Evolutionary conservation across 2,888 invertebrate species (phyloP).

Genomic region (Sepiola atlantica): DNA sequence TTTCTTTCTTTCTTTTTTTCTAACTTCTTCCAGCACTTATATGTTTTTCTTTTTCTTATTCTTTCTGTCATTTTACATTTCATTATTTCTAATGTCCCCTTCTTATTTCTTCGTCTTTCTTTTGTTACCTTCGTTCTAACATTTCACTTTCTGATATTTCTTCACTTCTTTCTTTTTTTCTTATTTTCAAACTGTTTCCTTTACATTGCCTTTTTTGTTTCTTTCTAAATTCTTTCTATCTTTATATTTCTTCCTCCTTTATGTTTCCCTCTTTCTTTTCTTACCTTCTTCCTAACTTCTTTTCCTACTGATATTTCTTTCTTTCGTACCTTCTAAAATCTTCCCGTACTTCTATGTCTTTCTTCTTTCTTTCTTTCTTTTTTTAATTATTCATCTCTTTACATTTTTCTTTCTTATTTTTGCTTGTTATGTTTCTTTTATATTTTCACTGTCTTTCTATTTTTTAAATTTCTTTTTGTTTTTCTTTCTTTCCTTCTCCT

Average conservation of each 20-base stretch:
- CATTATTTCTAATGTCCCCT: not conserved
- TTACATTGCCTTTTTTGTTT: too few species aligned
- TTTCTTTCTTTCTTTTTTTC: not conserved
- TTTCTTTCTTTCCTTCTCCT: too few species aligned
- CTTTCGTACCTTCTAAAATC: too few species aligned
- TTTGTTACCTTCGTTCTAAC: not conserved
- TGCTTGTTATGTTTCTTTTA: too few species aligned
- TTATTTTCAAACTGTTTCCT: too few species aligned
- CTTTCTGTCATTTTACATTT: not conserved
- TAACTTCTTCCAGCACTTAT: not conserved
- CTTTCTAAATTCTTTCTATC: not conserved
- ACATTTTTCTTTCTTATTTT: not conserved
- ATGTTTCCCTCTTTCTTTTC: not conserved
- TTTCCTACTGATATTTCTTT: too few species aligned
- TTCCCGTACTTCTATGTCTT: too few species aligned
- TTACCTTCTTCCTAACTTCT: not conserved
- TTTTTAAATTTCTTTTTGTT: too few species aligned
- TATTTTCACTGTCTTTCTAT: too few species aligned
- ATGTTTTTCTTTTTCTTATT: not conserved
- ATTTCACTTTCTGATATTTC: not conserved
- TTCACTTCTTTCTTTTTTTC: not conserved
- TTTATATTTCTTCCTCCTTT: not conserved
- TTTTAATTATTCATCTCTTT: not conserved
- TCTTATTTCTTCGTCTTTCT: not conserved
- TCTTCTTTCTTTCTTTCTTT: too few species aligned